A percentile compares a stretch with the other conserved stretches of the same genome.
Conservation (phyloP, 2,113 vertebrate species). For the Myanophis thanlyinensis region DNA sequence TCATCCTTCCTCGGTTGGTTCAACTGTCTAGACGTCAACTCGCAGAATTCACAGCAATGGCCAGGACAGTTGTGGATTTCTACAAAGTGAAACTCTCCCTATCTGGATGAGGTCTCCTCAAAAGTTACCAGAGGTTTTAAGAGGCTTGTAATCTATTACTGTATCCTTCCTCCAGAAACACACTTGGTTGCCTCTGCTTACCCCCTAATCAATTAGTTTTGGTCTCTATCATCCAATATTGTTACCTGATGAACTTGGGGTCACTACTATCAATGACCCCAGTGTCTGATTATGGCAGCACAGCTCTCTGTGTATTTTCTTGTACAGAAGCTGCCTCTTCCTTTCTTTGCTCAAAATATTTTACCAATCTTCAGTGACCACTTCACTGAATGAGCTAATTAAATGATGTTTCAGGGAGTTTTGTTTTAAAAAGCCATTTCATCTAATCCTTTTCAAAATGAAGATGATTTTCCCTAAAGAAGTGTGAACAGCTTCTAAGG, state of each 20-base stretch:
- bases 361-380: neutral
- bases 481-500: neutral
- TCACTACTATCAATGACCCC: neutral
- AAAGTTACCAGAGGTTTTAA: neutral
- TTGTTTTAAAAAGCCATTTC: neutral
- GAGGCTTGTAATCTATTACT: neutral
- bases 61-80: neutral
- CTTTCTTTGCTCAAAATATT: neutral
- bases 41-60: neutral
- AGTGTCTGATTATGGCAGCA: neutral
- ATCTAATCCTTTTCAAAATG: neutral
- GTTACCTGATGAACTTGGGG: neutral
- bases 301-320: neutral
- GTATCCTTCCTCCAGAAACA: neutral
- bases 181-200: neutral
- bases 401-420: neutral
- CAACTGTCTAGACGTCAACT: neutral
- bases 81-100: neutral
- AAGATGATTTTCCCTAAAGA: neutral
- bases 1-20: neutral
- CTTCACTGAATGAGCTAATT: neutral
- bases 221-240: neutral
- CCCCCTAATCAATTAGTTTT: neutral
- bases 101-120: neutral
- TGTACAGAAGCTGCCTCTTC: neutral